These are phyloP conservation scores for Eupristina koningsbergeri DNA, from an alignment of 1,140 invertebrate genomes.

Conservation along the genomic window DNA sequence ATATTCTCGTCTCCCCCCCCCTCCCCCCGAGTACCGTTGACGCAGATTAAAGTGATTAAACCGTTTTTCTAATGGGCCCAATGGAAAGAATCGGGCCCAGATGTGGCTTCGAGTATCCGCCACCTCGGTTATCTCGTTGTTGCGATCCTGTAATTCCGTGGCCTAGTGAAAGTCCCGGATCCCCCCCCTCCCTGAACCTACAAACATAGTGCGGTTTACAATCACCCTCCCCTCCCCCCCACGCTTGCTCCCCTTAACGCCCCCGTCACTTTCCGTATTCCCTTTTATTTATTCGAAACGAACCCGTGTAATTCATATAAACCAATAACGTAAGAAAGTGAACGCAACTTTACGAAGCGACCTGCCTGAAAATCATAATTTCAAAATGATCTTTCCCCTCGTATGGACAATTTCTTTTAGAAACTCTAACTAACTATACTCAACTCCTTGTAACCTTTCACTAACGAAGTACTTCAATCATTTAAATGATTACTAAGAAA, in stretches of 20 bases:
- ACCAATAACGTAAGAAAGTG: neutral
- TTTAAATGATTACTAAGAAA: no score
- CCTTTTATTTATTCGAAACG: neutral
- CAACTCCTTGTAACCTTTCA: no score
- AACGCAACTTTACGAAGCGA: neutral
- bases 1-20: neutral
- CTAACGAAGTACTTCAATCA: no score
- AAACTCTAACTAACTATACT: no score
- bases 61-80: no score
- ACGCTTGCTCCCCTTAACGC: neutral
- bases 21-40: neutral
- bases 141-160: neutral
- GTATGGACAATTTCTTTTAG: neutral
- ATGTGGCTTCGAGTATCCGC: neutral
- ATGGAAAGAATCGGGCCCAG: no score
- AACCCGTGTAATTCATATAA: neutral
- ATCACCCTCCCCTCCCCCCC: neutral
- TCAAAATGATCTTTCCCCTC: neutral
- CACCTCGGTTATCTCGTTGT: neutral
- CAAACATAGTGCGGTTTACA: neutral
- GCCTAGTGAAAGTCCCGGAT: conserved; percentile 40
- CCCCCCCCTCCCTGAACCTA: neutral
- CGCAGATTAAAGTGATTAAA: neutral
- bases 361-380: neutral
- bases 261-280: neutral